Evolutionary conservation across 2,113 vertebrate species (phyloP).

Genomic region (Salvelinus alpinus): DNA sequence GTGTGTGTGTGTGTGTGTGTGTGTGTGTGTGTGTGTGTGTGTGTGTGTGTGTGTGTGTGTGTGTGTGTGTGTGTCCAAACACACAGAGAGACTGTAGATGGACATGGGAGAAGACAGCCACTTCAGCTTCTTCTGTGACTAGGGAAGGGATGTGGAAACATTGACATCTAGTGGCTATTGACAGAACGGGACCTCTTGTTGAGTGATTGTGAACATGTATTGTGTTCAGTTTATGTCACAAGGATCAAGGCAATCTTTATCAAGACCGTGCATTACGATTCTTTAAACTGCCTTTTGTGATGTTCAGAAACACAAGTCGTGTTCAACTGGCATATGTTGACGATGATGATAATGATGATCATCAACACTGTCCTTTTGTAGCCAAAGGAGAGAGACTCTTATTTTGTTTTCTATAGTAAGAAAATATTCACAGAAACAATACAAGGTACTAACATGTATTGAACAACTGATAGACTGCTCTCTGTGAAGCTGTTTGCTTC

Average conservation of each 20-base stretch:
- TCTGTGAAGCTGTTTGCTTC: too few relatives aligned
- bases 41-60: background rate
- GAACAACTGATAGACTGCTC: too few relatives aligned
- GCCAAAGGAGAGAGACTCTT: too few relatives aligned
- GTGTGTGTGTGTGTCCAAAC: background rate
- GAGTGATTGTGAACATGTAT: background rate
- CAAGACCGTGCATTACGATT: background rate
- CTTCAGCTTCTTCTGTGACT: background rate
- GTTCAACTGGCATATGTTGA: constrained; percentile 6
- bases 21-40: too few relatives aligned
- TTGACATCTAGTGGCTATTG: constrained; percentile 56
- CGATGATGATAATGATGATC: background rate
- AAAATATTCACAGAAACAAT: too few relatives aligned
- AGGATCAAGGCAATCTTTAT: background rate
- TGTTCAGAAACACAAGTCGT: constrained; percentile 8
- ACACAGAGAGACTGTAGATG: background rate
- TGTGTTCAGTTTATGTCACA: background rate
- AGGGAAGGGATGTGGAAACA: constrained; percentile 34
- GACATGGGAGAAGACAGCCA: background rate
- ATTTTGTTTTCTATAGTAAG: too few relatives aligned
- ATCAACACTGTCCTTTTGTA: too few relatives aligned
- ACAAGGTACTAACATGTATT: too few relatives aligned
- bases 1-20: background rate
- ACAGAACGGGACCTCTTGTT: constrained; percentile 31
- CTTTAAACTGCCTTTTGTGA: constrained; percentile 19